Conservation (phyloP, 2,113 vertebrate species). For the Ailurus styani region DNA sequence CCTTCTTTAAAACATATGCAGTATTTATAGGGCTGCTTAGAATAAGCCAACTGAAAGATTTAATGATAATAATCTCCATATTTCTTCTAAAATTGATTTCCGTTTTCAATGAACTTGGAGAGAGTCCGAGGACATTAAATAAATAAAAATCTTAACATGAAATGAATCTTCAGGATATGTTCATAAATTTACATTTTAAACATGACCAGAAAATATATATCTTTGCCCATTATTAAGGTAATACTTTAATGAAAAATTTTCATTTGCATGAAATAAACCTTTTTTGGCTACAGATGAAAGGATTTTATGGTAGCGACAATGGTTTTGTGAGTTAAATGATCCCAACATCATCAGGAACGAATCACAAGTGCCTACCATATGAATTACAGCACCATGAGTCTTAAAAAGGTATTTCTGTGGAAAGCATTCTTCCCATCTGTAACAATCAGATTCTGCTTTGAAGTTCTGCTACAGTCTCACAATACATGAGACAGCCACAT, state of each 20-base stretch:
- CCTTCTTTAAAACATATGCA: conserved; percentile 63
- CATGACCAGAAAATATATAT: conserved; percentile 57
- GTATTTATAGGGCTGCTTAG: conserved; percentile 52
- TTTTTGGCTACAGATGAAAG: conserved; percentile 77
- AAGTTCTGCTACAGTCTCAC: conserved; percentile 60
- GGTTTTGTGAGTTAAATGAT: conserved; percentile 74
- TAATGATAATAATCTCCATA: conserved; percentile 74
- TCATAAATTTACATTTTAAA: conserved; percentile 75
- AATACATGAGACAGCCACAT: conserved; percentile 64
- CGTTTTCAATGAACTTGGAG: conserved; percentile 70
- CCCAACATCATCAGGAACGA: conserved; percentile 73
- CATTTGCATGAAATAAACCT: conserved; percentile 73
- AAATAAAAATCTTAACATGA: conserved; percentile 63
- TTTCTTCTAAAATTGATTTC: conserved; percentile 75
- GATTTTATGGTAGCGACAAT: conserved; percentile 73
- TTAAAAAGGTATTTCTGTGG: conserved; percentile 75
- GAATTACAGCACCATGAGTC: conserved; percentile 66
- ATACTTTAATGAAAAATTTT: conserved; percentile 74
- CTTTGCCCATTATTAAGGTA: conserved; percentile 69
- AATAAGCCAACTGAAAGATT: conserved; percentile 67
- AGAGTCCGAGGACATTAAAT: conserved; percentile 64
- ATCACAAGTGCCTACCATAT: conserved; percentile 75
- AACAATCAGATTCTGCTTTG: conserved; percentile 69
- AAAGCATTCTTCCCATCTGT: conserved; percentile 70
- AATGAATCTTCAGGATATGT: conserved; percentile 71